Evolutionary conservation across 2,113 vertebrate species (phyloP).

Genomic region (Barbus barbus): DNA sequence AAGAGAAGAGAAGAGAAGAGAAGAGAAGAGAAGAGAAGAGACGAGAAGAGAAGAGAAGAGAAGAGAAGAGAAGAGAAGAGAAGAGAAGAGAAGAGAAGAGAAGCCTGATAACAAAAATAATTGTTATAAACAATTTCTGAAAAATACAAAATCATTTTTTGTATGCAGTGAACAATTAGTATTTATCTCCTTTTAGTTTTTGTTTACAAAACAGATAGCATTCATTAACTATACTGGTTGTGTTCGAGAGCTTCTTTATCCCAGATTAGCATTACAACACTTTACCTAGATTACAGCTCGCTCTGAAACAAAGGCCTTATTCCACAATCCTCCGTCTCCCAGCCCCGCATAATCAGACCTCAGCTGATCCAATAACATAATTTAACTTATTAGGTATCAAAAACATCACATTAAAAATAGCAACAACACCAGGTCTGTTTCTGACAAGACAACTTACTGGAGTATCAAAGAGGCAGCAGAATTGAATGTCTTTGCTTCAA

Average conservation of each 20-base stretch:
- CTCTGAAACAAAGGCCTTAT: conserved; percentile 46
- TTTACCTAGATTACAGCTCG: conserved; percentile 45
- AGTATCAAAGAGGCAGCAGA: neutral
- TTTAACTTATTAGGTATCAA: neutral
- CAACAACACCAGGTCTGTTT: neutral
- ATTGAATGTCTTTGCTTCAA: neutral
- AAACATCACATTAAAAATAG: neutral
- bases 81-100: no score
- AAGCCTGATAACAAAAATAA: neutral
- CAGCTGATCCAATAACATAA: neutral
- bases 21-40: neutral
- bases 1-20: neutral
- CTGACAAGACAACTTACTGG: neutral
- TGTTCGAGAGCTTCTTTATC: conserved; percentile 39
- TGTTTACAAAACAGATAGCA: neutral
- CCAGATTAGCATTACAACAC: conserved; percentile 44
- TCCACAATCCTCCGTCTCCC: conserved; percentile 17
- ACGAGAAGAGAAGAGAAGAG: conserved; percentile 9
- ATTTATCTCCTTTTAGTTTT: neutral
- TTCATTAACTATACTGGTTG: neutral
- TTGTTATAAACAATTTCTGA: neutral
- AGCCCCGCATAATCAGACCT: no score
- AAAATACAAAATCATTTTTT: neutral
- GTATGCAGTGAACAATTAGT: neutral
- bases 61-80: neutral